Evolutionary conservation across 2,113 vertebrate genomes (phyloP).

Genomic region (Atlantisia rogersi): DNA sequence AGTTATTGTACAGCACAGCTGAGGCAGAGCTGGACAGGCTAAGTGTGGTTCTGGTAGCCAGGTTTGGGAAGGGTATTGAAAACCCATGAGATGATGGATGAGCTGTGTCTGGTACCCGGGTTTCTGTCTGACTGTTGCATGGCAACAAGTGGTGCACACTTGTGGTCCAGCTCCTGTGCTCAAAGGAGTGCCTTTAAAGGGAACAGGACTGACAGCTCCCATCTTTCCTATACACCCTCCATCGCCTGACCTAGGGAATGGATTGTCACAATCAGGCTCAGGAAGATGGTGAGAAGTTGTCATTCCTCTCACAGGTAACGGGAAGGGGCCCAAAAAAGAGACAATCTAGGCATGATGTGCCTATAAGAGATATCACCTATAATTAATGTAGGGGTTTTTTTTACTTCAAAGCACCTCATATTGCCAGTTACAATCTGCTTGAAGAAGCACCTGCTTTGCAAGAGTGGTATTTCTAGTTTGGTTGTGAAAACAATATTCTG

Average conservation of each 20-base stretch:
- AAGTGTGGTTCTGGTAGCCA: not conserved
- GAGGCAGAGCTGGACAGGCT: not conserved
- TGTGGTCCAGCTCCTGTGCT: not conserved
- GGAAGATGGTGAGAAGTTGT: not conserved
- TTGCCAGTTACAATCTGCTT: not conserved
- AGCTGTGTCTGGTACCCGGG: not conserved
- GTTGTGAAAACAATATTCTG: not conserved
- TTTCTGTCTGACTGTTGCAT: not conserved
- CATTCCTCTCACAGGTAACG: not conserved
- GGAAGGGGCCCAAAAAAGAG: not conserved
- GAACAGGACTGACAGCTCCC: not conserved
- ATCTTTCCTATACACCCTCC: not conserved
- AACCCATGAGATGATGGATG: not conserved
- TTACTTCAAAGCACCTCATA: not conserved
- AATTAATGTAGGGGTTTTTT: not conserved
- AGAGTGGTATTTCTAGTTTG: not conserved
- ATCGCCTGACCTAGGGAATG: rapidly evolving
- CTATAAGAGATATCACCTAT: not conserved
- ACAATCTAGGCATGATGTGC: too few relatives aligned
- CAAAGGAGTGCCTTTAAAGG: not conserved
- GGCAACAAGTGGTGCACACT: not conserved
- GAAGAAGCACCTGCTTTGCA: not conserved
- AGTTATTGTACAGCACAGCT: not conserved
- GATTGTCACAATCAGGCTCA: not conserved
- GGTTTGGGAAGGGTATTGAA: not conserved